phyloP scores from a whole-genome alignment of 2,888 invertebrate genomes.

The Anoplius nigerrimus region DNA sequence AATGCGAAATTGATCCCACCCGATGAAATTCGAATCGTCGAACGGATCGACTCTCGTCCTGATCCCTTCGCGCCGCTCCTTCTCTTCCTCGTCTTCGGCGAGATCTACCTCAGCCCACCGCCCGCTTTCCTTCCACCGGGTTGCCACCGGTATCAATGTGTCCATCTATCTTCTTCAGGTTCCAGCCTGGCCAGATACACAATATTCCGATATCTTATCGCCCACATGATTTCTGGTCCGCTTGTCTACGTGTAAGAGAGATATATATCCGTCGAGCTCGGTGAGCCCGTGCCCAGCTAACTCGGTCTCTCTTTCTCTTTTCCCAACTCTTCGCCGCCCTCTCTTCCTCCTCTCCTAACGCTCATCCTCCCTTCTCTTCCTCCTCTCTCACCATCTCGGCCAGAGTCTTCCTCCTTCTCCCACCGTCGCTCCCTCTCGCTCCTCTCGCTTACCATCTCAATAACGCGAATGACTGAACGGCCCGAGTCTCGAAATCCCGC shows the following conservation, averaged over 20 bases:
- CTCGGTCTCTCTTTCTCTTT: constrained; percentile 29
- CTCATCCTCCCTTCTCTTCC: constrained; percentile 4
- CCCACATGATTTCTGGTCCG: constrained; percentile 51
- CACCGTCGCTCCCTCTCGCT: constrained; percentile 15
- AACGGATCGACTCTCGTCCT: constrained; percentile 35
- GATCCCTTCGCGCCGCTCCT: constrained; percentile 23
- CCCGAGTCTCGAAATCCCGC: constrained; percentile 64
- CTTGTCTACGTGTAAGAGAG: constrained; percentile 6
- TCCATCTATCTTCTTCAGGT: constrained; percentile 51
- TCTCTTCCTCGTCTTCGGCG: not conserved
- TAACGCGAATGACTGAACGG: constrained; percentile 62
- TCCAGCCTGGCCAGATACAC: constrained; percentile 48
- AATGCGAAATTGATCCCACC: constrained; percentile 34
- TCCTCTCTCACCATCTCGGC: not conserved
- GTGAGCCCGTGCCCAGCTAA: constrained; percentile 33
- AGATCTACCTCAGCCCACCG: constrained; percentile 16
- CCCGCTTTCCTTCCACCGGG: not conserved
- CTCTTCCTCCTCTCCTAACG: constrained; percentile 7
- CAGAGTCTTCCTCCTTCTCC: constrained; percentile 12
- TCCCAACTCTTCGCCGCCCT: constrained; percentile 15
- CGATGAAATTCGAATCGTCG: constrained; percentile 48
- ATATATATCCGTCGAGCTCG: constrained; percentile 14
- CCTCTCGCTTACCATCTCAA: constrained; percentile 67
- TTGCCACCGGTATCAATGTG: constrained; percentile 39
- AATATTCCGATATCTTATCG: constrained; percentile 62